These are phyloP conservation scores for Peribatodes rhomboidaria DNA, from an alignment of 2,888 invertebrate species.

Conservation along the genomic window DNA sequence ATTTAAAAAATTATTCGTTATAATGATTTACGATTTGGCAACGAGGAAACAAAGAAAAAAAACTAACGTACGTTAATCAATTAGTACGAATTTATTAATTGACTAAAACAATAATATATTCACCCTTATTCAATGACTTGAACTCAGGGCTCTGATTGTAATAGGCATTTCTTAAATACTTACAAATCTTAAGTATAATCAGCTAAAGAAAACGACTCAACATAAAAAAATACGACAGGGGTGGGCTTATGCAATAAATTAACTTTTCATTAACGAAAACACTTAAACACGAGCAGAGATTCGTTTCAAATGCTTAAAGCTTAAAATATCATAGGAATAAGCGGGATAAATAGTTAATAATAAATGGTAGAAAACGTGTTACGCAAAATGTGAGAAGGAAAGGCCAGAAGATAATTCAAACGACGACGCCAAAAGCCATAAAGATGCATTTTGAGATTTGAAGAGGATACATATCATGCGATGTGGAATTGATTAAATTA, in stretches of 20 bases:
- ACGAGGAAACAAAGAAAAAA: slow-evolving; percentile 33
- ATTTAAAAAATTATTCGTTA: slow-evolving; percentile 49
- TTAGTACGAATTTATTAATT: slow-evolving; percentile 40
- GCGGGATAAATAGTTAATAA: slow-evolving; percentile 12
- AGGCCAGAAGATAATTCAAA: slow-evolving; percentile 4
- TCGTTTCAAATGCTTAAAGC: slow-evolving; percentile 48
- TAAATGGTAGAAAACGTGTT: slow-evolving; percentile 4
- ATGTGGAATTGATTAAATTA: neutral
- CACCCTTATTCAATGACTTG: slow-evolving; percentile 22
- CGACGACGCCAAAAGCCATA: slow-evolving; percentile 17
- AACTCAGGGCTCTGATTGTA: slow-evolving; percentile 19
- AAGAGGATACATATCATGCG: slow-evolving; percentile 6
- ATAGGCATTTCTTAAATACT: slow-evolving; percentile 33
- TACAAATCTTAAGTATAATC: slow-evolving; percentile 41
- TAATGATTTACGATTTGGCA: neutral
- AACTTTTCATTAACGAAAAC: slow-evolving; percentile 42
- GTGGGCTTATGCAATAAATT: slow-evolving; percentile 78
- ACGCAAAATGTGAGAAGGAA: slow-evolving; percentile 9
- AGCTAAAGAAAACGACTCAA: slow-evolving; percentile 44
- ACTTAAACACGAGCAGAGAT: slow-evolving; percentile 74
- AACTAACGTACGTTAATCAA: slow-evolving; percentile 31
- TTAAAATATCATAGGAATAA: slow-evolving; percentile 24
- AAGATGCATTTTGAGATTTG: slow-evolving; percentile 14
- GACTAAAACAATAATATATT: slow-evolving; percentile 36
- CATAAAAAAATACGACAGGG: slow-evolving; percentile 63